Conservation (phyloP, 2,797 vertebrate species). For the Xenentodon cancila region DNA sequence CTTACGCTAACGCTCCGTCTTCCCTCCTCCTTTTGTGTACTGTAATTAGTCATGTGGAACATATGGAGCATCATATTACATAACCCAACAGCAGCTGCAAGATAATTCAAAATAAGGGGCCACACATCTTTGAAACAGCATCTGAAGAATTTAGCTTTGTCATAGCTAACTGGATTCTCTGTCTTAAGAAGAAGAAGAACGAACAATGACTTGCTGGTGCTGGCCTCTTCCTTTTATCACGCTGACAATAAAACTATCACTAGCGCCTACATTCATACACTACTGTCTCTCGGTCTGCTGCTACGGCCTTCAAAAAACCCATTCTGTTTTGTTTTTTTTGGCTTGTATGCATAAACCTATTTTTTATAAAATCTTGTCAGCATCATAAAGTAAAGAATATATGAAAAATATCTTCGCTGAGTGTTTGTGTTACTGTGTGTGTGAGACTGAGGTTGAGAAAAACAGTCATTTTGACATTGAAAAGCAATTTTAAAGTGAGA, state of each 20-base stretch:
- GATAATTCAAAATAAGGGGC: constrained; percentile 52
- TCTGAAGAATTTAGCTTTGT: constrained; percentile 41
- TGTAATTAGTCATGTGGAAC: constrained; percentile 73
- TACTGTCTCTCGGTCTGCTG: constrained; percentile 12
- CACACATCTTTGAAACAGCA: constrained; percentile 19
- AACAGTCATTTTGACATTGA: no score
- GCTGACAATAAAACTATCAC: constrained; percentile 33
- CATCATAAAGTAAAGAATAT: no score
- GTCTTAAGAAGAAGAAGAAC: constrained; percentile 15
- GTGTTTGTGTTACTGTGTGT: no score
- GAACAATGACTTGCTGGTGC: constrained; percentile 37
- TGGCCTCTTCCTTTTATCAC: constrained; percentile 45
- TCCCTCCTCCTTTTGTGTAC: constrained; percentile 54
- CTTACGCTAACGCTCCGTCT: constrained; percentile 29
- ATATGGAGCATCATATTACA: constrained; percentile 75
- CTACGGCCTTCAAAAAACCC: no score
- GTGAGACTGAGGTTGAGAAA: no score
- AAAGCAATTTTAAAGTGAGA: no score
- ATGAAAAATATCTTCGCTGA: no score
- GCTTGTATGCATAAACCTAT: background rate
- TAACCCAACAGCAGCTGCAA: constrained; percentile 70
- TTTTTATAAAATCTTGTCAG: background rate
- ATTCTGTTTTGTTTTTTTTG: background rate
- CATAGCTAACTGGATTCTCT: constrained; percentile 33
- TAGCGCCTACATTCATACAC: constrained; percentile 19